Evolutionary conservation across 2,888 invertebrate species (phyloP).

Genomic region (Perdita meconis): DNA sequence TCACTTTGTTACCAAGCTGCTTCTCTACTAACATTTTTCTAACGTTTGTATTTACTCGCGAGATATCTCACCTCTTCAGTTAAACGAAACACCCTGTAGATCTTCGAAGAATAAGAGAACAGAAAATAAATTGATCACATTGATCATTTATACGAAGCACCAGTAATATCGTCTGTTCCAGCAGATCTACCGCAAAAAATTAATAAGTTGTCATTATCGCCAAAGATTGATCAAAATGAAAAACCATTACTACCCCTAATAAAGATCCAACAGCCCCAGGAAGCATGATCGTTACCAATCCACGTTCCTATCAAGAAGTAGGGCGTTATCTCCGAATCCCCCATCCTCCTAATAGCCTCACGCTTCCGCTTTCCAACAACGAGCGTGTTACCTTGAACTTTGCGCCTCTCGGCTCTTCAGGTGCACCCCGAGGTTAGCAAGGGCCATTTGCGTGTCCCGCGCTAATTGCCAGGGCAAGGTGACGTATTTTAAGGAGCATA

Average conservation of each 20-base stretch:
- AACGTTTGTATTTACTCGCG: no score
- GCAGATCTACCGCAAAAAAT: no score
- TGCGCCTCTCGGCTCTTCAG: conserved; percentile 24
- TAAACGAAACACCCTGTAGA: no score
- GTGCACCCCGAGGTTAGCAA: conserved; percentile 22
- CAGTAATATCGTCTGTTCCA: no score
- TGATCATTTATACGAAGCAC: no score
- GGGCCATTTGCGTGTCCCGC: conserved; percentile 48
- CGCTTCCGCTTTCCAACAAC: conserved; percentile 26
- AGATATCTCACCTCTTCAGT: no score
- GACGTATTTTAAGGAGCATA: conserved; percentile 62
- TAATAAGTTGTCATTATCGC: background rate
- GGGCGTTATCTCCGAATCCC: conserved; percentile 14
- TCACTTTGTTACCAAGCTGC: no score
- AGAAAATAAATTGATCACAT: no score
- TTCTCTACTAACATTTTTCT: no score
- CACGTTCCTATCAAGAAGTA: background rate
- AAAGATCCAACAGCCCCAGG: background rate
- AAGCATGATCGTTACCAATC: conserved; percentile 7
- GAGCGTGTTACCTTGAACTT: conserved; percentile 52
- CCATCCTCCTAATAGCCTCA: conserved; percentile 15
- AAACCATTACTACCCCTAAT: background rate
- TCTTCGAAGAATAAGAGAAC: no score
- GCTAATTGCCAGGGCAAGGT: conserved; percentile 59
- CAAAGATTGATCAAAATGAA: background rate